Conservation (phyloP, 2,113 vertebrate species). For the Ancistrus triradiatus region DNA sequence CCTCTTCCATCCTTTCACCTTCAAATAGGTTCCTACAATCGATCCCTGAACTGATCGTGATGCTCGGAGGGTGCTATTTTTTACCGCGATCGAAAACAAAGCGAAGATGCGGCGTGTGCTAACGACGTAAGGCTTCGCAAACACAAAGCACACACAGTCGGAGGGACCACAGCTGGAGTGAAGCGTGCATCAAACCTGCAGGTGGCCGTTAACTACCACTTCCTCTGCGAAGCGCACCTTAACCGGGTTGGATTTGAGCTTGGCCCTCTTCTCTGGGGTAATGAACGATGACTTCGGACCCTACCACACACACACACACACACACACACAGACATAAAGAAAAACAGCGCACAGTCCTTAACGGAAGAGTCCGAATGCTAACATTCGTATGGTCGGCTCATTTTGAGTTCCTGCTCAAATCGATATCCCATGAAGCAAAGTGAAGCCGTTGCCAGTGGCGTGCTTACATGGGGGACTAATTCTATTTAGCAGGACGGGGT, state of each 20-base stretch:
- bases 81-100: too few species aligned
- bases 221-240: constrained; percentile 96
- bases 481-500: too few species aligned
- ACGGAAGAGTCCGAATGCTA: background rate
- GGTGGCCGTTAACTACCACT: constrained; percentile 88
- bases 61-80: too few species aligned
- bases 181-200: constrained; percentile 72
- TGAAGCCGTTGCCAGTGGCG: too few species aligned
- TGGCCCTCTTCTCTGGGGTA: constrained; percentile 91
- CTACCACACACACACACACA: constrained; percentile 58
- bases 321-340: background rate
- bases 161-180: background rate
- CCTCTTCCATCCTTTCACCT: background rate
- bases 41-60: too few species aligned
- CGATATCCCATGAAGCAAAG: too few species aligned
- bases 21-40: too few species aligned
- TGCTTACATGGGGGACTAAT: too few species aligned
- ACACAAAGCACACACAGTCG: background rate
- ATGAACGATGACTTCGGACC: constrained; percentile 95
- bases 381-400: too few species aligned
- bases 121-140: too few species aligned
- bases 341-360: background rate
- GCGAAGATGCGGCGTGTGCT: too few species aligned
- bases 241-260: constrained; percentile 87
- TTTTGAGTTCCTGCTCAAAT: too few species aligned